Evolutionary conservation across 2,888 invertebrate genomes (phyloP), one percentile per base, ranked within the genome.

Genomic region (Drosophila fungiperda): DNA sequence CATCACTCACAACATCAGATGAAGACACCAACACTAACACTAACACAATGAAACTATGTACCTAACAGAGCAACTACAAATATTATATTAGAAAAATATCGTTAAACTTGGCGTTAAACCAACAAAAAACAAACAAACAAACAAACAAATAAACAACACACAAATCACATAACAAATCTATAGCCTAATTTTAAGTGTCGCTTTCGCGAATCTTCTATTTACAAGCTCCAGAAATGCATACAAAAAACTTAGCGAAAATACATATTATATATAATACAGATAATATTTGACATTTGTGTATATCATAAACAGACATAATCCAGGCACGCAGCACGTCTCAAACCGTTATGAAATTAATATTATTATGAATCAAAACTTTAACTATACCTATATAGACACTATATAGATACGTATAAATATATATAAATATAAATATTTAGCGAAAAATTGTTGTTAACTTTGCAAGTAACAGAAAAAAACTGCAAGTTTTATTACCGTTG

Each of bases 401-500:
- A 60, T 57, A 64, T 63, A 50, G 45, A 36, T 53, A 38, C 36
- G 38, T 42, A 64, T 68, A 29, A 29, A 29, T 33, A 52, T 38
- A 62, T 66, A 68, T 61, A 68, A 8, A 63, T 66, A 33, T 73
- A 52, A 50, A 75, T 36, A 65, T 54, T 55, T 58, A 79, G 70
- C 54, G 35, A 59, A 67, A 76, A 73, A 73, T 83, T 83, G 76
- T 83, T 84, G 73, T 84, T 89, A 80, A 84, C 73, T 83, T 48
- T 80, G 75, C 78, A 61, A 74, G 48, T 76, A 35, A 57, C 68
- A 54, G 61, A 49, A 61, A 48, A 48, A 64, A 77, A 73, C 82
- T 87, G 80, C 85, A 90, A 82, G 90, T 90, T 82, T 83, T 85
- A 90, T 89, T 89, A 91, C 89, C 89, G 85, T 89, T 91, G 83